These are phyloP conservation scores for Smittia aterrima DNA, from an alignment of 2,888 invertebrate genomes.

Conservation along the genomic window DNA sequence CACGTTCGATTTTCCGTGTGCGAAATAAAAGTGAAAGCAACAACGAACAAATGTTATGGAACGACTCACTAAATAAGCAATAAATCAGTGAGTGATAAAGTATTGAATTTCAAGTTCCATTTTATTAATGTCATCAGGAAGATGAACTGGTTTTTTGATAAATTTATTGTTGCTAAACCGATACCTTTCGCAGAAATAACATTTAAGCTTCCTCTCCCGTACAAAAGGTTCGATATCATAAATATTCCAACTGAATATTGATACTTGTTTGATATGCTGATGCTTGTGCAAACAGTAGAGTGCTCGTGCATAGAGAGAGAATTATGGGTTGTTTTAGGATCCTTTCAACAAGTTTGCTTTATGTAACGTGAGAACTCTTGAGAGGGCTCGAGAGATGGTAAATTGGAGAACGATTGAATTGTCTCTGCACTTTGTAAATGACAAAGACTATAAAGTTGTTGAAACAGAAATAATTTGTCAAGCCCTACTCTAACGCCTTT, in stretches of 20 bases:
- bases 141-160: conserved; percentile 24
- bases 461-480: too few relatives aligned
- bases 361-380: too few relatives aligned
- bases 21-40: background rate
- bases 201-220: background rate
- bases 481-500: too few relatives aligned
- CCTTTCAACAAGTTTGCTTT: background rate
- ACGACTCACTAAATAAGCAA: conserved; percentile 18
- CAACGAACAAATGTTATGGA: background rate
- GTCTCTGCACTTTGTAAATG: too few relatives aligned
- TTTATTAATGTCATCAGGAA: conserved; percentile 20
- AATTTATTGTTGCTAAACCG: conserved; percentile 13
- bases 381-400: too few relatives aligned
- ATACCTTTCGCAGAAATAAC: background rate
- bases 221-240: background rate
- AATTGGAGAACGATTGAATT: too few relatives aligned
- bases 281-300: background rate
- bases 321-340: background rate
- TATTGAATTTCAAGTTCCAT: background rate
- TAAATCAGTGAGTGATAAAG: conserved; percentile 23
- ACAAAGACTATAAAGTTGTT: too few relatives aligned
- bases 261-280: background rate
- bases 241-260: conserved; percentile 4
- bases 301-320: background rate
- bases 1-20: conserved; percentile 19